Conservation (phyloP, 2,113 vertebrate genomes). For the Eudyptes chrysolophus region DNA sequence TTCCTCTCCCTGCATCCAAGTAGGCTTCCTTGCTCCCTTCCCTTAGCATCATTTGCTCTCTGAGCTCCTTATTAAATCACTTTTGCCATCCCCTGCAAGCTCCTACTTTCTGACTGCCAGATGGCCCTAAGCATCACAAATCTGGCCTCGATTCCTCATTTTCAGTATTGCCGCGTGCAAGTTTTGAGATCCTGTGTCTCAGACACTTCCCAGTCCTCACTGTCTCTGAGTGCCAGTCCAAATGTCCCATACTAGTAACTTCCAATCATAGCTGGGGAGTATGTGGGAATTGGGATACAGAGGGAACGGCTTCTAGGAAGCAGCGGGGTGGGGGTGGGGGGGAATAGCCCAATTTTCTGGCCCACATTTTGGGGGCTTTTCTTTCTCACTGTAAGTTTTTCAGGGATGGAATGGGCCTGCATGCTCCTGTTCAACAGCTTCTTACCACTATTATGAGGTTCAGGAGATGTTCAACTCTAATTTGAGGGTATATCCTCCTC, state of each 20-base stretch:
- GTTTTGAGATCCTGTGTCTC: neutral
- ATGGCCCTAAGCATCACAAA: neutral
- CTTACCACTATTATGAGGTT: neutral
- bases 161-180: neutral
- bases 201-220: neutral
- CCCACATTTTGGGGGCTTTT: neutral
- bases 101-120: neutral
- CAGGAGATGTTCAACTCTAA: neutral
- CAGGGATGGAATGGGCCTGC: neutral
- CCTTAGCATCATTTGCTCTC: neutral
- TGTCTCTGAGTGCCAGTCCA: neutral
- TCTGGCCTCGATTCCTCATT: neutral
- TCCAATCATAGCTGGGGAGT: neutral
- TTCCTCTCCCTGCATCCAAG: neutral
- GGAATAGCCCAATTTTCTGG: neutral
- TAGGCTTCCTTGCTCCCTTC: neutral
- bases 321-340: neutral
- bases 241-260: neutral
- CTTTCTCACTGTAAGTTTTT: neutral
- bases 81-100: neutral
- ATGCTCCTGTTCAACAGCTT: neutral
- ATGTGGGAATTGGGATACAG: neutral
- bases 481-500: neutral
- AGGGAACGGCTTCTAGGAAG: neutral
- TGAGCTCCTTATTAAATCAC: neutral